These are phyloP conservation scores for Spilarctia lutea DNA, from an alignment of 2,888 invertebrate species.

Conservation along the genomic window DNA sequence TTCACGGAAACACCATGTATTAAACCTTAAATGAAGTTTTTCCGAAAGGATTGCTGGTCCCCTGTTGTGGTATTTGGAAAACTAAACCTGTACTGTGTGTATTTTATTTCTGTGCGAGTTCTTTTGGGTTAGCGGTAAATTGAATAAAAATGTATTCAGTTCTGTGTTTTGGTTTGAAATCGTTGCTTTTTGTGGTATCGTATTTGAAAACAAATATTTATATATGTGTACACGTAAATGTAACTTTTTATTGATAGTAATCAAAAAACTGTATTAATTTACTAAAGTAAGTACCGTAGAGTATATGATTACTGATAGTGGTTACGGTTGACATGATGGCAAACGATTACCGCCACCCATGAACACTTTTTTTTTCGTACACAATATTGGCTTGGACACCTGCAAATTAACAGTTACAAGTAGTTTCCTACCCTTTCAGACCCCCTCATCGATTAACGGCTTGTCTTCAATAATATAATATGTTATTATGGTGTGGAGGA, in stretches of 20 bases:
- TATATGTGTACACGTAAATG: not conserved
- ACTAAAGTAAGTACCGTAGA: too few relatives aligned
- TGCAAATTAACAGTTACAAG: too few relatives aligned
- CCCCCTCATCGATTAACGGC: too few relatives aligned
- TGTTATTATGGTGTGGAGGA: too few relatives aligned
- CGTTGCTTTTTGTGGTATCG: not conserved
- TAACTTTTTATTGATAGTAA: not conserved
- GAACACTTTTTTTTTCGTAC: too few relatives aligned
- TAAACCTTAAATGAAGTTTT: conserved; percentile 48
- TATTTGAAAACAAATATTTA: not conserved
- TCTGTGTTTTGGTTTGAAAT: not conserved
- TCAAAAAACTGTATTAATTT: too few relatives aligned
- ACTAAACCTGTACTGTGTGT: conserved; percentile 20
- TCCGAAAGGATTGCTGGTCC: conserved; percentile 40
- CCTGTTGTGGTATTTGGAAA: conserved; percentile 17
- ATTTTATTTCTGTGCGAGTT: conserved; percentile 19
- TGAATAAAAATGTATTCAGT: conserved; percentile 17
- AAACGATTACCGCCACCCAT: too few relatives aligned
- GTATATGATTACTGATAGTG: too few relatives aligned
- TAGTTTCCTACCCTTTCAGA: too few relatives aligned
- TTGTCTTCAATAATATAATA: too few relatives aligned
- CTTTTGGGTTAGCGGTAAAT: conserved; percentile 20
- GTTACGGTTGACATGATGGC: too few relatives aligned
- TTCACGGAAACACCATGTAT: conserved; percentile 53
- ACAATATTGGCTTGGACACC: too few relatives aligned